Evolutionary conservation across 2,888 invertebrate genomes (phyloP).

Genomic region (Polyploca ridens): DNA sequence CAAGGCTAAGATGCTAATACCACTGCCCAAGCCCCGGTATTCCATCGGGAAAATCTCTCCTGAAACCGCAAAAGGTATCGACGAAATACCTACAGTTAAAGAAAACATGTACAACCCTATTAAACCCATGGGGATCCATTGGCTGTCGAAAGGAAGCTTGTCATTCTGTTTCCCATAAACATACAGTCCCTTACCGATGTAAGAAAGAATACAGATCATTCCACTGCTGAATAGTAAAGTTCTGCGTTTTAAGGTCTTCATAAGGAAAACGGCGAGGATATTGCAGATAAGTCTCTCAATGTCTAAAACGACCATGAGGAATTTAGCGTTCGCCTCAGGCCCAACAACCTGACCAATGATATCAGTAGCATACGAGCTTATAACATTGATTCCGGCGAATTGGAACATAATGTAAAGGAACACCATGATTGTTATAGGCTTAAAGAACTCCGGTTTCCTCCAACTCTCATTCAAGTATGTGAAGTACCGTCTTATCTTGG

Average conservation of each 20-base stretch:
- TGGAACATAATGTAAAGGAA: slow-evolving; percentile 87
- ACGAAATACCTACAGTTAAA: slow-evolving; percentile 85
- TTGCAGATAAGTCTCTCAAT: slow-evolving; percentile 86
- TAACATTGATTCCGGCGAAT: slow-evolving; percentile 88
- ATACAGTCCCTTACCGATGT: slow-evolving; percentile 81
- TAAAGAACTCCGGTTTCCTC: slow-evolving; percentile 82
- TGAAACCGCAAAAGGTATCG: slow-evolving; percentile 89
- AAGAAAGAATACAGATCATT: slow-evolving; percentile 82
- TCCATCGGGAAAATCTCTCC: slow-evolving; percentile 88
- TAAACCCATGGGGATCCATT: slow-evolving; percentile 78
- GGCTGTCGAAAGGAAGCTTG: slow-evolving; percentile 58
- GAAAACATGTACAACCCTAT: slow-evolving; percentile 84
- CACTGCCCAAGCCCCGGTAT: slow-evolving; percentile 86
- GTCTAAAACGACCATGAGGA: slow-evolving; percentile 87
- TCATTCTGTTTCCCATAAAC: slow-evolving; percentile 65
- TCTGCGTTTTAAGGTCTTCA: slow-evolving; percentile 85
- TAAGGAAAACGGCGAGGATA: slow-evolving; percentile 84
- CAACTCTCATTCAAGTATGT: slow-evolving; percentile 57
- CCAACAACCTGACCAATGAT: slow-evolving; percentile 86
- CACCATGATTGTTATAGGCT: slow-evolving; percentile 85
- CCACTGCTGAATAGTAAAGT: slow-evolving; percentile 85
- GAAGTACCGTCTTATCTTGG: slow-evolving; percentile 48
- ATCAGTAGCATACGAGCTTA: slow-evolving; percentile 88
- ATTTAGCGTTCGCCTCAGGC: slow-evolving; percentile 84
- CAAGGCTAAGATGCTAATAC: slow-evolving; percentile 85